Base-by-base conservation (phyloP, 2,888 invertebrate species). In the Xylocampa areola region DNA sequence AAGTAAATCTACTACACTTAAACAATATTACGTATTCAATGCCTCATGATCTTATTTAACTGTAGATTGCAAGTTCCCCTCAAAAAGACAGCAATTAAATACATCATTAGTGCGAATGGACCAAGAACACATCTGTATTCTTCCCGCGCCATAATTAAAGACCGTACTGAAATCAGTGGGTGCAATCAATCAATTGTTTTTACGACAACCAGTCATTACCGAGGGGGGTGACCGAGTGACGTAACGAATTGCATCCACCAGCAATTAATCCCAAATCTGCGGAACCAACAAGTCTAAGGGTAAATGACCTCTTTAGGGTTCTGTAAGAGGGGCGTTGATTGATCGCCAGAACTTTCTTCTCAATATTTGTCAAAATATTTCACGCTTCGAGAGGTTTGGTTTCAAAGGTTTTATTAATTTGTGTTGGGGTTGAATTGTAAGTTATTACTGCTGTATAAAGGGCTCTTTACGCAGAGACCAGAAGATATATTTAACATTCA, bases 351-450 rank as follows among this genome's bases (percentile, higher is more conserved):
- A 80, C 80, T 85, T 84, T 79, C 79, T 81, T 82, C 81, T 77
- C 81, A 86, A 87, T 86, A 87, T 89, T 89, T 89, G 89, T 90
- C 89, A 89, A 89, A 90, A 89, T 84, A 86, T 87, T 88, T 88
- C 85, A 84, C 80, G 76, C 71, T 68, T 80, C 69, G 80, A 64
- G 73, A 80, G 80, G 73, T 79, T 73, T 74, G 70, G 69, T 74
- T 68, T 60, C 61, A 68, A 72, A 50, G 43, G 50, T 53, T 68
- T 51, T 41, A 57, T 32, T 48, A 27, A 44, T 44, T 47, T 35
- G 4, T 44, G 8, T 43, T 37, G 19, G 30, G 45, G 44, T 19
- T 17, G 8, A 13, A 11, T 1, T 30, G 17, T 30, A 5, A 13
- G 16, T 39, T 33, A 11, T 1, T 33, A 13, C n/a, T 2, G 10